A percentile compares a stretch with the other conserved stretches of the same genome.
These are phyloP conservation scores for Propsilocerus akamusi DNA, from an alignment of 1,140 invertebrate species.

Conservation along the genomic window DNA sequence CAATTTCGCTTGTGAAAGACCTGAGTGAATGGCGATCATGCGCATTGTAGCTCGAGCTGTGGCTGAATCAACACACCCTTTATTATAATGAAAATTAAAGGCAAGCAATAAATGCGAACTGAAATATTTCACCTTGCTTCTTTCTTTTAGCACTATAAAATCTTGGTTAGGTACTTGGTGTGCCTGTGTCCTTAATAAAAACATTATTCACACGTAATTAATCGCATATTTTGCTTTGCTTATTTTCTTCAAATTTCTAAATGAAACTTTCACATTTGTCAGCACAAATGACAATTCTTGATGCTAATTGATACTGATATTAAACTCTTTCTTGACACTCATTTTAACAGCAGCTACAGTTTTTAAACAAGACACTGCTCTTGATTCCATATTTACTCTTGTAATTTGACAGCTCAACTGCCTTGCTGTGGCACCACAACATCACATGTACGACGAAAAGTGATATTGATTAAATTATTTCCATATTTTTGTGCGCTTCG, in stretches of 20 bases:
- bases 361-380: too few relatives aligned
- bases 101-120: not conserved
- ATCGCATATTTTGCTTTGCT: not conserved
- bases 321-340: too few relatives aligned
- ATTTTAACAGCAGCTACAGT: too few relatives aligned
- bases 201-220: not conserved
- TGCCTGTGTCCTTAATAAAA: not conserved
- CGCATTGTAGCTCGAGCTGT: too few relatives aligned
- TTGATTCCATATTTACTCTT: too few relatives aligned
- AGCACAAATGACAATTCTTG: too few relatives aligned
- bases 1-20: too few relatives aligned
- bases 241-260: too few relatives aligned
- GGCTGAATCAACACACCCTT: constrained; percentile 4
- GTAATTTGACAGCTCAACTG: not conserved
- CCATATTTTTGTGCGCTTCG: not conserved
- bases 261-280: too few relatives aligned
- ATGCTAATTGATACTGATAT: too few relatives aligned
- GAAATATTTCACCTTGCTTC: not conserved
- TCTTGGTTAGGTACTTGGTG: not conserved
- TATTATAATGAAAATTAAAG: not conserved
- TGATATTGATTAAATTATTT: not conserved
- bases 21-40: too few relatives aligned
- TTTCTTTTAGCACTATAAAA: not conserved
- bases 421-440: not conserved
- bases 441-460: not conserved